phyloP scores from a whole-genome alignment of 1,140 invertebrate species.

The Piezodorus guildinii region DNA sequence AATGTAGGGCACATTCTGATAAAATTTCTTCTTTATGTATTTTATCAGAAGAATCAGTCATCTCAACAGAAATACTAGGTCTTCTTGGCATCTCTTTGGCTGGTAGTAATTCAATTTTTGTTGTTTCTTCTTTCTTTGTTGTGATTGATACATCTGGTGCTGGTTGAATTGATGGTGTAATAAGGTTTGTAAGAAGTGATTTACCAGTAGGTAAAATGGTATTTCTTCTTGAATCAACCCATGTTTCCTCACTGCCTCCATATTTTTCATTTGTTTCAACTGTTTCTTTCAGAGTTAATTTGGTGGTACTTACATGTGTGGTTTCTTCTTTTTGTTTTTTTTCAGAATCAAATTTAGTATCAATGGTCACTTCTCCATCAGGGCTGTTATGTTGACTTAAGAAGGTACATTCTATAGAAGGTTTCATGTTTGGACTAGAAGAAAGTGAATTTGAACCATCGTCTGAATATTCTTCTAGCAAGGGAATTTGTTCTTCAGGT shows the following conservation, averaged over 20 bases:
- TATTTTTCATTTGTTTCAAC: neutral
- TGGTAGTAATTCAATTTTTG: conserved; percentile 27
- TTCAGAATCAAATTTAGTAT: conserved; percentile 1
- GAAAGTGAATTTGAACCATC: conserved; percentile 11
- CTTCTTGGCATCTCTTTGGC: conserved; percentile 26
- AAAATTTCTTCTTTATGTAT: conserved; percentile 7
- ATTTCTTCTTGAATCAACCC: conserved; percentile 29
- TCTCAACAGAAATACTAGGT: conserved; percentile 31
- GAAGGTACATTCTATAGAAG: neutral
- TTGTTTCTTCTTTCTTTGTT: conserved; percentile 19
- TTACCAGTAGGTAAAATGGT: conserved; percentile 26
- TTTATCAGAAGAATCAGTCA: conserved; percentile 25
- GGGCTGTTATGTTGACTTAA: neutral
- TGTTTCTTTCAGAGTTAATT: neutral
- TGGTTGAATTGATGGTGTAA: neutral
- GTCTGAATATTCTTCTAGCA: conserved; percentile 20
- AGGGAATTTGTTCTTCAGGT: conserved; percentile 21
- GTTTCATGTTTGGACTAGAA: neutral
- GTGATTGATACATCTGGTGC: neutral
- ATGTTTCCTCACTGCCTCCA: conserved; percentile 25
- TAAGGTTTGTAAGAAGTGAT: neutral
- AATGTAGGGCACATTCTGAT: conserved; percentile 20
- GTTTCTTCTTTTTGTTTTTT: neutral
- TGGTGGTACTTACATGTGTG: neutral
- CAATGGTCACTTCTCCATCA: neutral